Evolutionary conservation across 2,797 vertebrate genomes (phyloP), one percentile per base, ranked within the genome.

Genomic region (Rhodeus uyekii): DNA sequence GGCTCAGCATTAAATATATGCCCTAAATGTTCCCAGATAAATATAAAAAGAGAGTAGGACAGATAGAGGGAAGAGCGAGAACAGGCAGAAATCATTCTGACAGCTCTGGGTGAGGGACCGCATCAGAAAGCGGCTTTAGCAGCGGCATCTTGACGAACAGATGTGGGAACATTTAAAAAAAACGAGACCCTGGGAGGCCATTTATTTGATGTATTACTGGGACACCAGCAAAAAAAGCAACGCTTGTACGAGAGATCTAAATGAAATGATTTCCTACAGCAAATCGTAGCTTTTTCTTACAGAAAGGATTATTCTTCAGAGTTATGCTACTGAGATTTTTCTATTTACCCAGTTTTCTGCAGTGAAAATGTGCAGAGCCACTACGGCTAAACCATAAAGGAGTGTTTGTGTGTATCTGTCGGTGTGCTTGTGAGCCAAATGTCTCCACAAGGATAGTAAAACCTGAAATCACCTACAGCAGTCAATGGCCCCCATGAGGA

Each of bases 81-180:
- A 64, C 32, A 76, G 58, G 81, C 29, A 87, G 61, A 78, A 84
- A 86, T 86, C 83, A 83, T 82, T 78, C 34, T 87, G 87, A 87
- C 84, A 86, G 87, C 84, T 86, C 84, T 87, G 84, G 84, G 80
- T 53, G 73, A 86, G 85, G 80, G 44, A 88, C 86, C 83, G 86
- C 84, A 78, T 85, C 81, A 88, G 77, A 85, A 84, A 88, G 72
- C 80, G 78, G 81, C 60, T 87, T 87, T 78, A 75, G 86, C 61
- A n/a, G 63, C 63, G 5, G 72, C 80, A 82, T 82, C 38, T 76
- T 82, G 72, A 73, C 1, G 72, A 84, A 83, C 76, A 72, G 76
- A 86, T 83, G 82, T 80, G 82, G 73, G 76, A 86, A 79, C 73
- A 83, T 84, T 84, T 86, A 83, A 84, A 84, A n/a, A n/a, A 87